Evolutionary conservation across 1,140 invertebrate genomes (phyloP).

Genomic region (Hycleus phaleratus): DNA sequence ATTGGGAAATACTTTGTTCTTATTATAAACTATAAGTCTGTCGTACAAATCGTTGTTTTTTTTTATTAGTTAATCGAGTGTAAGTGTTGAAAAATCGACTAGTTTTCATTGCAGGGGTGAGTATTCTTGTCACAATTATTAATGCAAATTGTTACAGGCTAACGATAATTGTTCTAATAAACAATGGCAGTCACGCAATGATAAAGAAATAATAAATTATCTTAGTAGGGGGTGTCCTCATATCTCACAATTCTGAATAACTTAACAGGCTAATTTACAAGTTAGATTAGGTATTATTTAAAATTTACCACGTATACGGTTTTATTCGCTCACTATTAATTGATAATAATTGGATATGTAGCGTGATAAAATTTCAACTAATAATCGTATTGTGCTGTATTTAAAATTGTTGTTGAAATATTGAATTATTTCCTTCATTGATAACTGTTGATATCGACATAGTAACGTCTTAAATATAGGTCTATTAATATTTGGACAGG

Average conservation of each 20-base stretch:
- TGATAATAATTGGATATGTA: constrained; percentile 16
- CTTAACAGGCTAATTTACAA: constrained; percentile 28
- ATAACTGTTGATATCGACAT: no score
- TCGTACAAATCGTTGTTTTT: no score
- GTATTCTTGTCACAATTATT: constrained; percentile 5
- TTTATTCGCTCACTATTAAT: constrained; percentile 6
- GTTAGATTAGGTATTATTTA: constrained; percentile 22
- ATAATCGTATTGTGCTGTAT: no score
- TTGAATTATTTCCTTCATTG: no score
- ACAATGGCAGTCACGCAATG: constrained; percentile 22
- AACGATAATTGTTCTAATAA: constrained; percentile 26
- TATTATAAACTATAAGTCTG: no score
- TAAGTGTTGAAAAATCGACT: no score
- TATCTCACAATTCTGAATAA: constrained; percentile 29
- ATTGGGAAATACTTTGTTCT: not conserved
- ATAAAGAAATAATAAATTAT: constrained; percentile 26
- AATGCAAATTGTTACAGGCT: constrained; percentile 15
- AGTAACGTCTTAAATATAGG: not conserved
- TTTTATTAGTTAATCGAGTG: no score
- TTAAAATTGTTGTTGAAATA: no score
- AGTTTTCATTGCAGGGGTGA: not conserved
- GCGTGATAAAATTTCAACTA: no score
- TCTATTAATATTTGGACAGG: constrained; percentile 14
- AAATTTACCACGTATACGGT: constrained; percentile 14
- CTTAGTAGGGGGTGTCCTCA: constrained; percentile 26